These are phyloP conservation scores for Tetranychus truncatus DNA, from an alignment of 2,888 invertebrate species.

Conservation along the genomic window DNA sequence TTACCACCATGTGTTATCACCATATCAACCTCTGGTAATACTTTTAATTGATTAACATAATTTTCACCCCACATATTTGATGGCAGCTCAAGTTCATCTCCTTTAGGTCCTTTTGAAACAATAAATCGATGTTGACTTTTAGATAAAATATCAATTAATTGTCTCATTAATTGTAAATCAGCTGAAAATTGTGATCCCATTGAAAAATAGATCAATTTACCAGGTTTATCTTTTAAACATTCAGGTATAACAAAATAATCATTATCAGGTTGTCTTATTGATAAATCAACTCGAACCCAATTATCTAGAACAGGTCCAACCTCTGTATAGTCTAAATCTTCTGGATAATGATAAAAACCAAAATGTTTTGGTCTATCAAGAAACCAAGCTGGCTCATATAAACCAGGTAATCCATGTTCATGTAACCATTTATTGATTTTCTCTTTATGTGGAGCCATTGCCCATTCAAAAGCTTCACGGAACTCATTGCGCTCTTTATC, in stretches of 20 bases:
- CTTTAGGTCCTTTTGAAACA: conserved; percentile 15
- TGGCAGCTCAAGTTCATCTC: conserved; percentile 6
- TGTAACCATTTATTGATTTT: conserved; percentile 3
- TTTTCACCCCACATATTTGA: conserved; percentile 17
- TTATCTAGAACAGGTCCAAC: not conserved
- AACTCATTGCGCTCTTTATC: not conserved
- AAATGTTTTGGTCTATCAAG: conserved; percentile 4
- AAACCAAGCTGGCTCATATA: not conserved
- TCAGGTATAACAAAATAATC: not conserved
- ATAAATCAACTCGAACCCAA: conserved; percentile 9
- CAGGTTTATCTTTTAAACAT: not conserved
- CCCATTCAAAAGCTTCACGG: not conserved
- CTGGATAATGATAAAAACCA: conserved; percentile 9
- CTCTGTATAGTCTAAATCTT: conserved; percentile 1
- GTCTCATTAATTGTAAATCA: conserved; percentile 14
- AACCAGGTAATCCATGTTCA: not conserved
- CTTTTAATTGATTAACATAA: conserved; percentile 14
- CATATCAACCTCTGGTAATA: conserved; percentile 12
- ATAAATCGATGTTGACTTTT: conserved; percentile 17
- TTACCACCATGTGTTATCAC: conserved; percentile 19
- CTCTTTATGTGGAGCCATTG: not conserved
- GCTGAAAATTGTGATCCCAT: conserved; percentile 12
- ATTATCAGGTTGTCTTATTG: not conserved
- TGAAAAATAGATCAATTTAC: conserved; percentile 18
- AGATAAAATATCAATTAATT: conserved; percentile 13